A percentile compares a stretch with the other conserved stretches of the same genome.
Evolutionary conservation across 2,113 vertebrate genomes (phyloP).

Genomic region (Camelus dromedarius): DNA sequence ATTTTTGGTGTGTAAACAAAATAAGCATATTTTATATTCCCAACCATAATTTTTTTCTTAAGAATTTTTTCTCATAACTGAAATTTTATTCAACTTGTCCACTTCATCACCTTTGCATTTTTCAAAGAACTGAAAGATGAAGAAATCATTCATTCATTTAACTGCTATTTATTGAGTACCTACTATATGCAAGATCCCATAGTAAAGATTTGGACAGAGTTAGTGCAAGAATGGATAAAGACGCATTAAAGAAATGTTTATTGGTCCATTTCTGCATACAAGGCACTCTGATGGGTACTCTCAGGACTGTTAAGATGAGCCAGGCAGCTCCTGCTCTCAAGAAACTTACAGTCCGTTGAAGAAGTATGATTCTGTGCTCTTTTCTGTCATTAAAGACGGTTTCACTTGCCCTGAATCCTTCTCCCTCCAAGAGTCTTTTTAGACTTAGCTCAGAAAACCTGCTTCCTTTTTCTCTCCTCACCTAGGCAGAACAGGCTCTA

Average conservation of each 20-base stretch:
- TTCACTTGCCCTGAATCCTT: background rate
- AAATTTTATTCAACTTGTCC: background rate
- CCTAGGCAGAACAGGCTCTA: background rate
- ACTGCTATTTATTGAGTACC: constrained; percentile 51
- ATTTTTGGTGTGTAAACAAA: constrained; percentile 30
- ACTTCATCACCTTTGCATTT: background rate
- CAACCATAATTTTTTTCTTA: background rate
- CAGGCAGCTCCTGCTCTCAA: background rate
- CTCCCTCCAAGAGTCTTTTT: background rate
- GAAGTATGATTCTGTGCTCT: background rate
- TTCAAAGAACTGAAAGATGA: background rate
- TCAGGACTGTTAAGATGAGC: background rate
- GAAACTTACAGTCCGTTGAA: background rate
- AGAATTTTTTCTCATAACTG: background rate
- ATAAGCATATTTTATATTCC: background rate
- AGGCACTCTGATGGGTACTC: background rate
- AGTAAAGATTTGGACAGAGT: background rate
- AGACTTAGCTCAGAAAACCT: background rate
- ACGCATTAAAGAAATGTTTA: background rate
- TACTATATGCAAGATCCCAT: background rate
- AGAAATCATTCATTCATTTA: background rate
- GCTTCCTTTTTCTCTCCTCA: background rate
- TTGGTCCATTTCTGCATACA: background rate
- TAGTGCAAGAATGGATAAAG: background rate
- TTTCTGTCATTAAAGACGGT: background rate